Conservation (phyloP, 2,113 vertebrate species). For the Panthera uncia region DNA sequence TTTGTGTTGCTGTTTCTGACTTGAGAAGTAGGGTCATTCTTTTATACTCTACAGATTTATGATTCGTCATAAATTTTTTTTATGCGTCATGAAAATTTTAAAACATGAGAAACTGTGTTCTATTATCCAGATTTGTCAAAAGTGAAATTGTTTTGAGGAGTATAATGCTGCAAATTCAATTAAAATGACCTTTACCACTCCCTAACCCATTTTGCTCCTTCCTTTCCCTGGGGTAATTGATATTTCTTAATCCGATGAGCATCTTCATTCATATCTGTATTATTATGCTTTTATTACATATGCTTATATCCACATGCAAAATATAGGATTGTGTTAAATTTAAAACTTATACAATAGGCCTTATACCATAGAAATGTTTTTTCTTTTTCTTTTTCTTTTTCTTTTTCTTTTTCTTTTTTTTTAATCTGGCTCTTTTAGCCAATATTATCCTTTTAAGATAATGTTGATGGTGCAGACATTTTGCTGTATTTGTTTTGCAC, state of each 20-base stretch:
- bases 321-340: neutral
- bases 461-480: neutral
- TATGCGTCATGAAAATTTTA: conserved; percentile 68
- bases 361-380: neutral
- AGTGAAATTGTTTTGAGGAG: conserved; percentile 53
- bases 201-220: neutral
- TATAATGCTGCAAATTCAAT: neutral
- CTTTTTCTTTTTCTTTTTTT: neutral
- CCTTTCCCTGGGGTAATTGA: neutral
- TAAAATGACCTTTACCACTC: neutral
- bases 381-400: neutral
- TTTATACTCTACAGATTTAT: conserved; percentile 60
- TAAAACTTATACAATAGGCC: neutral
- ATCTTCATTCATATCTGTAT: neutral
- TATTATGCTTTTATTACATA: neutral
- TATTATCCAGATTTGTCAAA: conserved; percentile 63
- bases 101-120: conserved; percentile 37
- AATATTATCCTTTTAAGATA: neutral
- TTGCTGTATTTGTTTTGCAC: neutral
- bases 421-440: neutral
- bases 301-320: neutral
- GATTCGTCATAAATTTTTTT: conserved; percentile 48
- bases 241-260: neutral
- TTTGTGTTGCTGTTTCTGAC: conserved; percentile 16
- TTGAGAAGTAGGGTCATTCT: conserved; percentile 49